Evolutionary conservation across 1,140 invertebrate genomes (phyloP), one percentile per base, ranked within the genome.

Genomic region (Drosophila orosa): DNA sequence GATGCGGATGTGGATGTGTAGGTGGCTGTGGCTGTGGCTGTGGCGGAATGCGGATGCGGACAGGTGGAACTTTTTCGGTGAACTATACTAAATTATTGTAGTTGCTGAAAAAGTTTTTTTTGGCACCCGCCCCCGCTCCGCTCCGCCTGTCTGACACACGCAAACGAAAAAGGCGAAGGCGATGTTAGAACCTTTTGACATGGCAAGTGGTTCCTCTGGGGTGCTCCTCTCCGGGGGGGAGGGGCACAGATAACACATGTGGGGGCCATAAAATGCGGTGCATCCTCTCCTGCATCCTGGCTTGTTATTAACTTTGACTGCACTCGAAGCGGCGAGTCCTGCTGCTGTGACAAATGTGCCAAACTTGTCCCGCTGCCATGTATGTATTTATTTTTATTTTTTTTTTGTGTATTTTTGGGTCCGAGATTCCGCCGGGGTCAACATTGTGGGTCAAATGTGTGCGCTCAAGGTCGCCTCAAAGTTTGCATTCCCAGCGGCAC

Each of bases 41-140:
- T 19, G 58, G 19, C 3, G 60, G 61, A 59, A 77, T 71, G 76
- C 66, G 72, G 61, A 80, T 76, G 63, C 54, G 68, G 76, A 74
- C 80, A 89, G 84, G 84, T 89, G 80, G 74, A 87, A 89, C 84
- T 89, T 89, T 87, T 84, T 87, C 50, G 60, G 68, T 71, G 77
- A 87, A 87, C 84, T 87, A 84, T 89, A 87, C 84, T 87, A 89
- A 87, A 87, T 87, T 87, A 87, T 87, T 87, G 84, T 89, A 87
- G 84, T 84, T 87, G 80, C 73, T 73, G 77, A 62, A 76, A 83
- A 85, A 86, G 77, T 77, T 86, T 52, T 19, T n/a, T 84, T 52
- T 25, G 48, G 56, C 17, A 33, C 61, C 50, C 31, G 60, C 31
- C 40, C 22, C 42, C 37, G 40, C 10, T 66, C 31, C 63, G 37